Conservation (phyloP, 1,140 invertebrate genomes). For the Eufriesea mexicana region DNA sequence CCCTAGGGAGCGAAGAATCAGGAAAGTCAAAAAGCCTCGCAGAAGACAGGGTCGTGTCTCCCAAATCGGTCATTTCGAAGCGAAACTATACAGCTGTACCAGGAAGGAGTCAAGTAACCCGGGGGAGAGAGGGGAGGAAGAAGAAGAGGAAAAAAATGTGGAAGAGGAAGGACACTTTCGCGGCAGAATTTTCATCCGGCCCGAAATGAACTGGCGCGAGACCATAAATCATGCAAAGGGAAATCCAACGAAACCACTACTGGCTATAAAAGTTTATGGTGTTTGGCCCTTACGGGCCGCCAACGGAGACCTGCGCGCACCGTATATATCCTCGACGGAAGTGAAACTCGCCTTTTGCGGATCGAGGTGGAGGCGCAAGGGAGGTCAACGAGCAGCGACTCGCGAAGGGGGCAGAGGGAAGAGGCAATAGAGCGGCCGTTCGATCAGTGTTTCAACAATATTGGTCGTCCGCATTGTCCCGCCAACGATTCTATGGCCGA, state of each 20-base stretch:
- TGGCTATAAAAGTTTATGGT: slow-evolving; percentile 74
- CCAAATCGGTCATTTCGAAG: neutral
- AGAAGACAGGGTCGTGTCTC: too few species aligned
- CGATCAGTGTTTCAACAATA: slow-evolving; percentile 71
- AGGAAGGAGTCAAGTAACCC: neutral
- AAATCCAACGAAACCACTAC: slow-evolving; percentile 72
- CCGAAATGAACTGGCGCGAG: slow-evolving; percentile 35
- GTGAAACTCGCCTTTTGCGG: slow-evolving; percentile 68
- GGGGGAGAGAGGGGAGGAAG: neutral
- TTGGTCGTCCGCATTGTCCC: slow-evolving; percentile 66
- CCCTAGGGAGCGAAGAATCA: too few species aligned
- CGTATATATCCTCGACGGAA: slow-evolving; percentile 57
- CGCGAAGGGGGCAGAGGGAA: too few species aligned
- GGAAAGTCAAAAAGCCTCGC: too few species aligned
- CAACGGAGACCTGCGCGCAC: slow-evolving; percentile 19
- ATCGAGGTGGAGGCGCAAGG: neutral
- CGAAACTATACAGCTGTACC: neutral
- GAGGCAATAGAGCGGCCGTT: slow-evolving; percentile 40
- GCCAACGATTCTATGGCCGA: neutral
- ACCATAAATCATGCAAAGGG: slow-evolving; percentile 68
- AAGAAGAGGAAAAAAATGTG: slow-evolving; percentile 1
- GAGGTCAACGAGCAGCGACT: slow-evolving; percentile 22
- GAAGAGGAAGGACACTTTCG: slow-evolving; percentile 15
- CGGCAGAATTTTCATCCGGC: slow-evolving; percentile 33
- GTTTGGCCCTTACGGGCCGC: slow-evolving; percentile 50